These are phyloP conservation scores for Syngnathus scovelli DNA, from an alignment of 2,113 vertebrate genomes.

Conservation along the genomic window DNA sequence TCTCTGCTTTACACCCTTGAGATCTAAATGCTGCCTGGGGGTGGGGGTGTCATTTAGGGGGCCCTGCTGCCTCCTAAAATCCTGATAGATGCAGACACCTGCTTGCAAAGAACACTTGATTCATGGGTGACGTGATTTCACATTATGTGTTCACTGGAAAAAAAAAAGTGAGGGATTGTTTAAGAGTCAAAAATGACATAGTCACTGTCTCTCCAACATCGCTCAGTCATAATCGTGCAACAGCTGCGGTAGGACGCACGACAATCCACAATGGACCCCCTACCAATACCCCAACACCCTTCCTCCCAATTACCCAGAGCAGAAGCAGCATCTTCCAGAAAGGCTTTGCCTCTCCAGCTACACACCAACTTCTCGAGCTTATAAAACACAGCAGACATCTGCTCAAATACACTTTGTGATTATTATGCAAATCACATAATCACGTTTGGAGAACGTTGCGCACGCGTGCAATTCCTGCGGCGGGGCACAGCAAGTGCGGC, in stretches of 20 bases:
- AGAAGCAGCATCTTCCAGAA: conserved; percentile 26
- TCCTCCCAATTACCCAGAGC: conserved; percentile 50
- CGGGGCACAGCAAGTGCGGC: conserved; percentile 25
- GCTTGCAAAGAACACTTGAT: conserved; percentile 14
- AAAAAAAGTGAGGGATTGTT: neutral
- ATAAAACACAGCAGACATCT: conserved; percentile 79
- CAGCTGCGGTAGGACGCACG: conserved; percentile 70
- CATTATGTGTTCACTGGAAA: neutral
- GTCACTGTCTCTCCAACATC: conserved; percentile 16
- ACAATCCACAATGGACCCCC: conserved; percentile 65
- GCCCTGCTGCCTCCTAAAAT: conserved; percentile 33
- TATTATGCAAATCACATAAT: conserved; percentile 87
- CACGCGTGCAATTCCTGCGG: conserved; percentile 32
- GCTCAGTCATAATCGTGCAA: conserved; percentile 64
- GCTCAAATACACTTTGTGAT: conserved; percentile 73
- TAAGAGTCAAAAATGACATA: conserved; percentile 4
- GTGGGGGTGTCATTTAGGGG: conserved; percentile 5
- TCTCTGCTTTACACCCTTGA: conserved; percentile 12
- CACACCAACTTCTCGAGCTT: conserved; percentile 46
- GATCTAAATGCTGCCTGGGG: conserved; percentile 24
- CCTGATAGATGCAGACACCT: conserved; percentile 14
- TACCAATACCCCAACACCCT: conserved; percentile 50
- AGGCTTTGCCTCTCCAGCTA: conserved; percentile 60
- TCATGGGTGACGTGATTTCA: neutral
- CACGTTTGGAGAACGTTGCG: conserved; percentile 54